These are phyloP conservation scores for Zootermopsis nevadensis DNA, from an alignment of 2,888 invertebrate species.

Conservation along the genomic window DNA sequence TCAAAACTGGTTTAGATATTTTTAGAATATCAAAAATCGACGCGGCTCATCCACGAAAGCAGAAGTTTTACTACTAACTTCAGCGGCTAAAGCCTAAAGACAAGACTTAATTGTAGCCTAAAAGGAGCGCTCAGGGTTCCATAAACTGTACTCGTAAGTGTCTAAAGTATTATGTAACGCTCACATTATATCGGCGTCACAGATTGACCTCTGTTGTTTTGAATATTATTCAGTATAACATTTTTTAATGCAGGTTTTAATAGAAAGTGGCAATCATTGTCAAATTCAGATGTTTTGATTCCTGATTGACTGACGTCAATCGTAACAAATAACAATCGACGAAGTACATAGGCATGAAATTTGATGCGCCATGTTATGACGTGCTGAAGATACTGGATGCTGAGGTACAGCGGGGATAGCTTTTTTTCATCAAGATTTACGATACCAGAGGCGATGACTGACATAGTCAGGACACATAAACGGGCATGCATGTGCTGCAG, in stretches of 20 bases:
- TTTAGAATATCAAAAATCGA: too few relatives aligned
- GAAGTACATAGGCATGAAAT: conserved; percentile 5
- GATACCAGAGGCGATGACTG: too few relatives aligned
- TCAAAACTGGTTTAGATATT: too few relatives aligned
- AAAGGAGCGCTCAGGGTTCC: neutral
- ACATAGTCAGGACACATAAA: too few relatives aligned
- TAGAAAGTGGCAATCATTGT: conserved; percentile 1
- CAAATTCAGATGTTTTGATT: conserved; percentile 30
- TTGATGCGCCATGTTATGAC: neutral
- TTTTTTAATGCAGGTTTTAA: neutral
- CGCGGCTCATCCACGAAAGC: too few relatives aligned
- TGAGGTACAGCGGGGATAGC: too few relatives aligned
- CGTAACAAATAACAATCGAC: neutral
- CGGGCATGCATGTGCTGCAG: too few relatives aligned
- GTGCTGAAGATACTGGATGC: neutral
- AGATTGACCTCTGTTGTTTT: neutral
- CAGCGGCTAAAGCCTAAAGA: too few relatives aligned
- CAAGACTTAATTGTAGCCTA: too few relatives aligned
- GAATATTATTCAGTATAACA: neutral
- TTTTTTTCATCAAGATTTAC: too few relatives aligned
- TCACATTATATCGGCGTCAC: conserved; percentile 1
- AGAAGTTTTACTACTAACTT: too few relatives aligned
- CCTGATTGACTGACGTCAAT: conserved; percentile 2
- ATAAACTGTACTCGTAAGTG: neutral
- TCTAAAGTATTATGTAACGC: neutral